Base-by-base conservation (phyloP, 2,797 vertebrate genomes). In the Margarornis squamiger region DNA sequence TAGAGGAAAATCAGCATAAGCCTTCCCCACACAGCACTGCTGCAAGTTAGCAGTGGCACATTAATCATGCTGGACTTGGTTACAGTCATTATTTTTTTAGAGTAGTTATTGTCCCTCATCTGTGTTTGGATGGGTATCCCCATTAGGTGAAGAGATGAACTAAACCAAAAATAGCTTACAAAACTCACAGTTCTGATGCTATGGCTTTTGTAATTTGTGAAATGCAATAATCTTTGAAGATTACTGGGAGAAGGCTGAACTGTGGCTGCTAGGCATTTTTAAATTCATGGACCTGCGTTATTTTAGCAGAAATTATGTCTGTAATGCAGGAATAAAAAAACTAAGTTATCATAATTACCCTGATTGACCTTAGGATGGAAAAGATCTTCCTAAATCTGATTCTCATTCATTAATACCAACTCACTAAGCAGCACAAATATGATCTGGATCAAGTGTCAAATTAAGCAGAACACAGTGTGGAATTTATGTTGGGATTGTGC, bases 391-490 rank as follows among this genome's bases (percentile, higher is more conserved):
- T 92, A 81, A 94, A 78, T 90, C 83, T 94, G 90, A 86, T 93
- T 96, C 39, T 81, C 51, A 49, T 83, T 95, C 43, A 48, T 94
- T 86, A 95, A 84, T 93, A 94, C 58, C n/a, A 86, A 95, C 26
- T 70, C 88, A 78, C 58, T 55, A 84, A 90, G 86, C 83, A 94
- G 79, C 79, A 86, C 43, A 94, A 93, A 94, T 76, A 49, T 3
- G 32, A 95, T 92, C 66, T 90, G 79, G 73, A 94, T 96, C 79
- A 84, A 88, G 55, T 68, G 43, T 90, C 93, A 94, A 92, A 95
- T 90, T 94, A 95, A 86, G 86, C 73, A 84, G 73, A 94, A 72
- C 43, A 66, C 7, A 52, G 49, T 75, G 20, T 81, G 55, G 88
- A 93, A 93, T 79, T 93, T 86, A 59, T 81, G 73, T 52, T 92